Evolutionary conservation across 1,140 invertebrate species (phyloP), one percentile per base, ranked within the genome.

Genomic region (Heliconius hermathena): DNA sequence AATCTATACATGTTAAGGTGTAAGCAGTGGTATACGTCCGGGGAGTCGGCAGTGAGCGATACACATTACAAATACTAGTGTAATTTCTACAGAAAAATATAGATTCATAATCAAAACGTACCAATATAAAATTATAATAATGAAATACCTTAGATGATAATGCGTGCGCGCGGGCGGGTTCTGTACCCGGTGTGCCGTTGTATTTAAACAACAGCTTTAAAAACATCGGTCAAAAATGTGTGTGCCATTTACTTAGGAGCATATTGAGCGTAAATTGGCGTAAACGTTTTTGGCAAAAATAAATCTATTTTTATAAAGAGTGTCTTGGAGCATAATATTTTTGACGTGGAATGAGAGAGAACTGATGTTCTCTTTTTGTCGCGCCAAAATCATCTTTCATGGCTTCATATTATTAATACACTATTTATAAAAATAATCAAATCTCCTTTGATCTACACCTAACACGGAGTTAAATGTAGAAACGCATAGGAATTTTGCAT

Each of bases 101-200:
- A 96, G 95, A 95, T 93, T 95, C 95, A 95, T 96, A 96, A 95
- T 96, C 95, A 95, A 96, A 95, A 95, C 93, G 95, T 96, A 96
- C 95, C 95, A 96, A 96, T 95, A 95, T 95, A 95, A 95, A 94
- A 92, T 91, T 92, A 92, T 91, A 91, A 90, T 90, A 92, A 88
- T 88, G 88, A 91, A 88, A 93, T 91, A 93, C 89, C 87, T 93
- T 94, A 94, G 92, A 90, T 92, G 88, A 83, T 89, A 93, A 91
- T 87, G 87, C 85, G 88, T 91, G 90, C 90, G 89, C 87, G 89
- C 87, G 88, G 88, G 91, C 90, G 89, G 86, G 85, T 81, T 79
- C 78, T 79, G 80, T 77, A 77, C 82, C 82, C 81, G 82, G 82
- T 80, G 83, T 84, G 83, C 82, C 82, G 84, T 81, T 85, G 78